Evolutionary conservation across 2,888 invertebrate genomes (phyloP).

Genomic region (Trachelus iudaicus): DNA sequence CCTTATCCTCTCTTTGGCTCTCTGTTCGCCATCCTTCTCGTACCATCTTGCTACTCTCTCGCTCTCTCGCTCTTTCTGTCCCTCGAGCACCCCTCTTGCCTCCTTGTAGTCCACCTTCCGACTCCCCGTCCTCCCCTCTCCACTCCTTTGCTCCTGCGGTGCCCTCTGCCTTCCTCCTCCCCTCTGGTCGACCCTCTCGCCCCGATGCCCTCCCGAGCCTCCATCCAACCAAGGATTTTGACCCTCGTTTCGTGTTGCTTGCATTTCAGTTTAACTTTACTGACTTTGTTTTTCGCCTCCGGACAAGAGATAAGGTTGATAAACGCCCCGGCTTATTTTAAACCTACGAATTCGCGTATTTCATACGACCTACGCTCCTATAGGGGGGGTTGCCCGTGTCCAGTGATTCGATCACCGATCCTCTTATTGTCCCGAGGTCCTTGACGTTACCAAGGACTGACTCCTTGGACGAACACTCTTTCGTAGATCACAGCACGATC

Average conservation of each 20-base stretch:
- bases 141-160: conserved; percentile 17
- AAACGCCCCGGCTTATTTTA: conserved; percentile 42
- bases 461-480: not conserved
- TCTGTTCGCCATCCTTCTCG: conserved; percentile 25
- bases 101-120: not conserved
- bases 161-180: conserved; percentile 22
- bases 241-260: conserved; percentile 64
- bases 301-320: conserved; percentile 53
- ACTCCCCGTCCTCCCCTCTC: conserved; percentile 22
- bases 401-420: conserved; percentile 43
- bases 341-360: conserved; percentile 25
- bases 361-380: conserved; percentile 30
- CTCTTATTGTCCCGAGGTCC: conserved; percentile 49
- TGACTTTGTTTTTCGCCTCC: conserved; percentile 62
- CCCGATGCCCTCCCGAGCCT: conserved; percentile 25
- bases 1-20: conserved; percentile 40
- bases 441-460: conserved; percentile 35
- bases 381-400: conserved; percentile 14
- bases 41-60: conserved; percentile 19
- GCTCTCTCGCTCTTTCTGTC: conserved; percentile 11
- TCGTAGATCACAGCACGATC: not conserved
- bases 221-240: conserved; percentile 64
- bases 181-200: not conserved
- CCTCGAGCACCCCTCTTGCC: not conserved
- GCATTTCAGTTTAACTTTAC: conserved; percentile 59